Percentiles rank a stretch among this genome's conserved stretches.
These are phyloP conservation scores for Aphelinus atriplicis DNA, from an alignment of 1,140 invertebrate species.

Conservation along the genomic window DNA sequence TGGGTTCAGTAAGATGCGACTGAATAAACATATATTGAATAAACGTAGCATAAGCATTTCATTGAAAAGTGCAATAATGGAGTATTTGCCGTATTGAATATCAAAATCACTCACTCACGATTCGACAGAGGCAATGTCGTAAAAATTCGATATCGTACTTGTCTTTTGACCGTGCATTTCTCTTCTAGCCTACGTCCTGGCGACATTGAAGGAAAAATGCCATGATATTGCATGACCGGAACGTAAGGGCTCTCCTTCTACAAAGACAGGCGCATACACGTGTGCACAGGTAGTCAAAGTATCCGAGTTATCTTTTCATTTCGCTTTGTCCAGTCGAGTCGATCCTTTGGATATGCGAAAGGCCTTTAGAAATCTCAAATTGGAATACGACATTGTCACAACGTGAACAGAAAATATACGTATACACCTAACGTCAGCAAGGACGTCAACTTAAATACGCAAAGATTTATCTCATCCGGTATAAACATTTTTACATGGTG, in stretches of 20 bases:
- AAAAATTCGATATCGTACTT: slow-evolving; percentile 52
- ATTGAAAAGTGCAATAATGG: not conserved
- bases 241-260: slow-evolving; percentile 21
- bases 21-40: not conserved
- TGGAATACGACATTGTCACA: no score
- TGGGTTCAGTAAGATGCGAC: not conserved
- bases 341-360: not conserved
- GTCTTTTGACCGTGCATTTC: slow-evolving; percentile 44
- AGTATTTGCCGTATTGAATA: not conserved
- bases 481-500: no score
- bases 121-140: not conserved
- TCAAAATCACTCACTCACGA: no score
- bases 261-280: slow-evolving; percentile 14
- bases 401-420: no score
- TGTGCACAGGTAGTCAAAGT: slow-evolving; percentile 53
- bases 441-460: no score
- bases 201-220: slow-evolving; percentile 34
- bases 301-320: slow-evolving; percentile 65
- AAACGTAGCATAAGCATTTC: not conserved
- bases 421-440: no score
- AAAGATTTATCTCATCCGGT: no score
- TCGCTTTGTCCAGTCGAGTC: slow-evolving; percentile 55
- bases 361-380: no score
- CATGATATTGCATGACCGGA: slow-evolving; percentile 31
- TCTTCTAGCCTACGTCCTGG: slow-evolving; percentile 21